phyloP scores from a whole-genome alignment of 1,140 invertebrate genomes.

The Temnothorax nylanderi region DNA sequence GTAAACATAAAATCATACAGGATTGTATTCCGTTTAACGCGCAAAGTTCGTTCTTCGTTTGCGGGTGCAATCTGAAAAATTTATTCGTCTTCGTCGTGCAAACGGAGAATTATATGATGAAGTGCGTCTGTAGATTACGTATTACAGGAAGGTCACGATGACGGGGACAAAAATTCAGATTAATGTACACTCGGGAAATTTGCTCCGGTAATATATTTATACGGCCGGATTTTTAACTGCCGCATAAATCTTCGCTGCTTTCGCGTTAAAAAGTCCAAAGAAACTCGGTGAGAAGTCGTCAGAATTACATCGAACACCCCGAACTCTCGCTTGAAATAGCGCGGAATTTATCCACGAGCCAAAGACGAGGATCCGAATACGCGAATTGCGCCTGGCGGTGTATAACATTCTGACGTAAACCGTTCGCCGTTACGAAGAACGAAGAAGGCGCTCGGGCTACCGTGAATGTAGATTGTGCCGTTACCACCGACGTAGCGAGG shows the following conservation, averaged over 20 bases:
- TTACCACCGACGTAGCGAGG: background rate
- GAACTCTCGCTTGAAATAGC: slow-evolving; percentile 6
- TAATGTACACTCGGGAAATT: slow-evolving; percentile 60
- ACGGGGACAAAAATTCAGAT: slow-evolving; percentile 49
- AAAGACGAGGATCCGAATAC: slow-evolving; percentile 13
- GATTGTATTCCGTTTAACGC: background rate
- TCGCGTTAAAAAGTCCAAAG: slow-evolving; percentile 44
- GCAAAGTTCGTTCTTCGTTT: background rate
- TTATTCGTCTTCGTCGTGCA: slow-evolving; percentile 1
- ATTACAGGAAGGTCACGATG: slow-evolving; percentile 54
- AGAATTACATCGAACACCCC: slow-evolving; percentile 18
- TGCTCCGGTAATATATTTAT: slow-evolving; percentile 46
- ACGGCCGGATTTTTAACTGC: slow-evolving; percentile 43
- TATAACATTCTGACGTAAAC: slow-evolving; percentile 12
- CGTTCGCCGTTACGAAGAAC: background rate
- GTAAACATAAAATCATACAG: background rate
- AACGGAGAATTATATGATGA: slow-evolving; percentile 35
- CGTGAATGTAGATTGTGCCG: slow-evolving; percentile 26
- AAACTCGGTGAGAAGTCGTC: slow-evolving; percentile 34
- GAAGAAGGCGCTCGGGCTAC: background rate
- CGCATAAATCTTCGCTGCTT: slow-evolving; percentile 31
- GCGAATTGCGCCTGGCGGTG: background rate
- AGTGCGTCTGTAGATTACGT: slow-evolving; percentile 36
- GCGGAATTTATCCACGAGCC: slow-evolving; percentile 1
- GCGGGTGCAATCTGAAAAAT: background rate